Evolutionary conservation across 1,140 invertebrate species (phyloP).

Genomic region (Heliconius nattereri): DNA sequence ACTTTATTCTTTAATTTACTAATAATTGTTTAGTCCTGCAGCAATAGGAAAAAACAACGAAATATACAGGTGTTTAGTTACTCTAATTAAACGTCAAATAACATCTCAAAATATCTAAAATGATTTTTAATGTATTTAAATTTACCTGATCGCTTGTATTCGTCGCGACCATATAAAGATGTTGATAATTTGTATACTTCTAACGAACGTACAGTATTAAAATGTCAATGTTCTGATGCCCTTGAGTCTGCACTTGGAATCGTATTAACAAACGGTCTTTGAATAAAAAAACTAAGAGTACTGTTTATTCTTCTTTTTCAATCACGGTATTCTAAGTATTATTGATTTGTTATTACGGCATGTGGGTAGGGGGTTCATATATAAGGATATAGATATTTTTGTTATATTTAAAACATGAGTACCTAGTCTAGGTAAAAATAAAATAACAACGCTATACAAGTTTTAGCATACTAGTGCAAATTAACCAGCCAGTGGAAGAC

Average conservation of each 20-base stretch:
- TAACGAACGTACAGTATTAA: slow-evolving; percentile 11
- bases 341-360: background rate
- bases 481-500: slow-evolving; percentile 63
- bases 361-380: background rate
- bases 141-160: background rate
- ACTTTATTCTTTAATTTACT: too few relatives aligned
- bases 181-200: background rate
- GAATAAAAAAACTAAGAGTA: slow-evolving; percentile 13
- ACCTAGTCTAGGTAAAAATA: background rate
- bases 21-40: too few relatives aligned
- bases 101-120: background rate
- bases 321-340: background rate
- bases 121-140: background rate
- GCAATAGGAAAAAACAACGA: too few relatives aligned
- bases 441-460: slow-evolving; percentile 20
- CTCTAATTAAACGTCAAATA: too few relatives aligned
- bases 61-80: too few relatives aligned
- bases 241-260: slow-evolving; percentile 21
- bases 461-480: slow-evolving; percentile 66
- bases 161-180: background rate
- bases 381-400: background rate
- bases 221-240: slow-evolving; percentile 31
- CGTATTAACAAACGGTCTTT: slow-evolving; percentile 15
- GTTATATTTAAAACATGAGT: background rate
- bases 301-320: slow-evolving; percentile 8